Conservation (phyloP, 2,888 invertebrate genomes). For the Nomada goodeniana region DNA sequence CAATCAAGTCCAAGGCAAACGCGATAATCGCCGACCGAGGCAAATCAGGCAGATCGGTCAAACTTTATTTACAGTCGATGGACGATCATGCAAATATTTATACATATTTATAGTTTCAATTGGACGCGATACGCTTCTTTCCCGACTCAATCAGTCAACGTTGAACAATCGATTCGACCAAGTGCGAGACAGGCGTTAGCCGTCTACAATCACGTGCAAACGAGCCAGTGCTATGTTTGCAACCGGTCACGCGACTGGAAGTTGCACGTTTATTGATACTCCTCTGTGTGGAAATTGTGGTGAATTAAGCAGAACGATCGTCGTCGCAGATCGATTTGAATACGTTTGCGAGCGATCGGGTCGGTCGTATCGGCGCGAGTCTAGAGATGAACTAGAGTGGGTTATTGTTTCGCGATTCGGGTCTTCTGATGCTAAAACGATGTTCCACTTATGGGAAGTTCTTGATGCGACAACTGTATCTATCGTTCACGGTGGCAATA, state of each 20-base stretch:
- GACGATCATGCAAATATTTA: too few relatives aligned
- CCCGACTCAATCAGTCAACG: background rate
- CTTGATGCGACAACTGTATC: background rate
- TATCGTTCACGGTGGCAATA: background rate
- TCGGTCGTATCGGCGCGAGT: too few relatives aligned
- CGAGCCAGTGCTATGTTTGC: slow-evolving; percentile 34
- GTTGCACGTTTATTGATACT: slow-evolving; percentile 41
- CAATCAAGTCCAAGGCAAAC: background rate
- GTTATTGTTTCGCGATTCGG: background rate
- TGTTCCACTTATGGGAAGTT: background rate
- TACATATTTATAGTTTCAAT: too few relatives aligned
- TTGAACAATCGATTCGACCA: background rate
- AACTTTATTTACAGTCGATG: too few relatives aligned
- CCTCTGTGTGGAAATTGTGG: slow-evolving; percentile 37
- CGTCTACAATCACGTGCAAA: slow-evolving; percentile 42
- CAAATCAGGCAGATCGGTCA: too few relatives aligned
- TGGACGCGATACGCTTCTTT: background rate
- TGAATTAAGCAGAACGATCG: slow-evolving; percentile 30
- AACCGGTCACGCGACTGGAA: slow-evolving; percentile 59
- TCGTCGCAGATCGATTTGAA: slow-evolving; percentile 30
- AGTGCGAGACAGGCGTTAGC: slow-evolving; percentile 22
- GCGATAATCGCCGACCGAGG: background rate
- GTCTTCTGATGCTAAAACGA: background rate
- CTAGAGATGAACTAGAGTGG: too few relatives aligned
- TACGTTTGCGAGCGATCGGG: slow-evolving; percentile 7